Evolutionary conservation across 37 sponge, comb jelly and placozoan species (phyloP).

Genomic region (Aplysina aerophoba): DNA sequence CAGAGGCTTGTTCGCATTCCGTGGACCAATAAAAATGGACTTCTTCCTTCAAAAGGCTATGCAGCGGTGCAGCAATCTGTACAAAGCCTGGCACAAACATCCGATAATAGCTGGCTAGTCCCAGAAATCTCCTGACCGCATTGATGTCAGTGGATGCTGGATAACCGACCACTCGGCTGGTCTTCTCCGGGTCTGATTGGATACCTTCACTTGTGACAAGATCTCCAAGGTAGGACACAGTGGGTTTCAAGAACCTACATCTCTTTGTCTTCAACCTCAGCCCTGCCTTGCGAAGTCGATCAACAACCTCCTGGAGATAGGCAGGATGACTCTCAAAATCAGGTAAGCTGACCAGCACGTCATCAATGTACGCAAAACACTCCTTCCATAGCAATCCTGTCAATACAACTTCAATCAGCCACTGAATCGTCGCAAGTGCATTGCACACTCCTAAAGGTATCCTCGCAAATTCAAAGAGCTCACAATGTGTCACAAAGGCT

Average conservation of each 20-base stretch:
- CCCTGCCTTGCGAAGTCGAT: slow-evolving; percentile 13
- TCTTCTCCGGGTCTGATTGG: slow-evolving; percentile 48
- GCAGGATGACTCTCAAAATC: slow-evolving; percentile 29
- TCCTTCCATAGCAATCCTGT: slow-evolving; percentile 8
- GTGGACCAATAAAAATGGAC: slow-evolving; percentile 45
- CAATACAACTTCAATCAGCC: slow-evolving; percentile 26
- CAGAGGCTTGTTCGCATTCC: slow-evolving; percentile 36
- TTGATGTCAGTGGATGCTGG: slow-evolving; percentile 41
- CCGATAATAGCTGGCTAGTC: slow-evolving; percentile 50
- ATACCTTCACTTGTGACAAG: slow-evolving; percentile 45
- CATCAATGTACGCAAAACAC: slow-evolving; percentile 43
- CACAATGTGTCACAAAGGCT: slow-evolving; percentile 16
- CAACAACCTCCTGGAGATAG: slow-evolving; percentile 46
- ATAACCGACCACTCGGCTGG: slow-evolving; percentile 28
- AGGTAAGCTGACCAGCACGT: slow-evolving; percentile 46
- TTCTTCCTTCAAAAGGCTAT: slow-evolving; percentile 14
- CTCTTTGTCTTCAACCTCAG: slow-evolving; percentile 34
- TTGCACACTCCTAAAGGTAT: no score
- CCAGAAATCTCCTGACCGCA: slow-evolving; percentile 35
- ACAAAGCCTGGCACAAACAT: slow-evolving; percentile 49
- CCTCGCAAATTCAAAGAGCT: slow-evolving; percentile 18
- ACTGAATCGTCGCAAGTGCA: slow-evolving; percentile 18
- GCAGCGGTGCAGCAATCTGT: slow-evolving; percentile 42
- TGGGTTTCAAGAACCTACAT: neutral
- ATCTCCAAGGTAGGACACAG: slow-evolving; percentile 28